Base-by-base conservation (phyloP, 2,888 invertebrate genomes). In the Homarus gammarus region DNA sequence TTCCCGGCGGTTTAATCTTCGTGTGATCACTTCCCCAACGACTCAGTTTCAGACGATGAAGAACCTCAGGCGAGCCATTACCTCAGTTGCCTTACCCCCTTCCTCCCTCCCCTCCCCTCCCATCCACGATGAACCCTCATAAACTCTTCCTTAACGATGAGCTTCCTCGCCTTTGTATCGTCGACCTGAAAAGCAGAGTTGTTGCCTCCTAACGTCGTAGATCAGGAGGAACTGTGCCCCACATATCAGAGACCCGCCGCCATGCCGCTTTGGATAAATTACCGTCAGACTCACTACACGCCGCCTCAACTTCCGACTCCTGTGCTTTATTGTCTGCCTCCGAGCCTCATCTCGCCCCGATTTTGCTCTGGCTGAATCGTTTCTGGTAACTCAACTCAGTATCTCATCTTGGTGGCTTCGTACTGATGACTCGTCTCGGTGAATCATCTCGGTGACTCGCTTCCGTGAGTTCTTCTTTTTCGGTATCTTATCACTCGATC, bases 1-100 rank as follows among this genome's bases (percentile, higher is more conserved):
- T 56, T 18, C 3, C 15, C 56, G 22, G 18, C 56, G 1, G 18
- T 56, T 56, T 56, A 56, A 22, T 18, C 18, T 18, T 1, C 22
- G 51, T 8, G 2, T 56, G 56, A 64, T 64, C 64, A 64, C 27
- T 64, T 64, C 64, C n/a, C 64, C 31, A 64, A 64, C 64, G 64
- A 64, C 64, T 5, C 27, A 64, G 64, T 64, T 27, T 6, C 22
- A 27, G n/a, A 3, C 27, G 27, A 6, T 27, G 1, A 6, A 64
- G 6, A 6, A 6, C 6, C 27, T 64, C 64, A 8, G 56, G 27
- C 27, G 27, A n/a, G 6, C 22, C 27, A 64, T 64, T 64, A 64
- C 2, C 64, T 1, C 18, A 27, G 27, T 15, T 64, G 8, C 12
- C 27, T 22, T 27, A 5, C n/a, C 64, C n/a, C 1, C 44, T 3